A percentile compares a stretch with the other conserved stretches of the same genome.
Evolutionary conservation across 2,113 vertebrate species (phyloP).

Genomic region (Cacatua alba): DNA sequence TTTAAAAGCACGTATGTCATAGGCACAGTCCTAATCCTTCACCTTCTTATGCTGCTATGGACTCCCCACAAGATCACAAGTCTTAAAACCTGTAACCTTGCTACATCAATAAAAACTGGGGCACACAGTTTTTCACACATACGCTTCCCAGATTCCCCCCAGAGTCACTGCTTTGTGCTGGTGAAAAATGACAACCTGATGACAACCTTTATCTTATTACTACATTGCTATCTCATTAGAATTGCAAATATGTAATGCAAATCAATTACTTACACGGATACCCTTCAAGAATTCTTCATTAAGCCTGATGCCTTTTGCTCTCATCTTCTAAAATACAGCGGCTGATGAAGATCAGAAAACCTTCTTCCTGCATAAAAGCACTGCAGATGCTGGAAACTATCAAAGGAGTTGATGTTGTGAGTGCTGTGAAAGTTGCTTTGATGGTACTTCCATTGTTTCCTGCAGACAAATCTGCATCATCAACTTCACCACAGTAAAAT

Average conservation of each 20-base stretch:
- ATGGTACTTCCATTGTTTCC: constrained; percentile 29
- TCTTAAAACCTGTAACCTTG: not conserved
- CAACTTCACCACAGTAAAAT: constrained; percentile 60
- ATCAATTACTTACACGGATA: constrained; percentile 57
- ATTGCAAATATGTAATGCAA: not conserved
- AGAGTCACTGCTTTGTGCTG: not conserved
- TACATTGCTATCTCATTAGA: not conserved
- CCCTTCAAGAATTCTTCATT: constrained; percentile 50
- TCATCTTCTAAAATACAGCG: constrained; percentile 6
- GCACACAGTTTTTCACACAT: not conserved
- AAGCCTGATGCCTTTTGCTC: constrained; percentile 6
- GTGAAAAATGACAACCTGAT: not conserved
- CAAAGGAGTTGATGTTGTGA: not conserved
- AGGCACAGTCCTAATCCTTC: not conserved
- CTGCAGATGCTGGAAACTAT: constrained; percentile 28
- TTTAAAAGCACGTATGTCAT: not conserved
- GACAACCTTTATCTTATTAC: not conserved
- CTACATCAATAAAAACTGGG: not conserved
- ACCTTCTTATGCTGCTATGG: not conserved
- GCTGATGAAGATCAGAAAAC: constrained; percentile 29
- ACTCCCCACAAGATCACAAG: not conserved
- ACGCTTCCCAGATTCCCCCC: not conserved
- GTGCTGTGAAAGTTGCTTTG: constrained; percentile 4
- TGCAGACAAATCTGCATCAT: constrained; percentile 64
- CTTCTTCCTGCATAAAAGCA: constrained; percentile 45